phyloP scores from a whole-genome alignment of 2,113 vertebrate species.

The Helogale parvula region DNA sequence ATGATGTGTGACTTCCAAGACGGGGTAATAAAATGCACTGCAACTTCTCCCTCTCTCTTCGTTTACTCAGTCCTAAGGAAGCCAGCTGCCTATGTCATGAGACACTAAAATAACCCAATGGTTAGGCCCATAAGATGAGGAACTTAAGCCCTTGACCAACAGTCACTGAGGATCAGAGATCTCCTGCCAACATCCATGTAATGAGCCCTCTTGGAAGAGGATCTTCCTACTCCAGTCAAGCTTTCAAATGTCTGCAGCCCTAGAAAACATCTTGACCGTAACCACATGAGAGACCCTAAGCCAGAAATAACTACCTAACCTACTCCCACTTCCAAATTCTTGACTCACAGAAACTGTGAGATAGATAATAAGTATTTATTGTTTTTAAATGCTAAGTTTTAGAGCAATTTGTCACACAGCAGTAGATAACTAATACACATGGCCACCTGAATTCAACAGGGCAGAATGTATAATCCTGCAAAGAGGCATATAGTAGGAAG shows the following conservation, averaged over 20 bases:
- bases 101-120: not conserved
- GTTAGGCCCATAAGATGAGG: not conserved
- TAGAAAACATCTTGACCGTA: not conserved
- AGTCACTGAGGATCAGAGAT: not conserved
- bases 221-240: not conserved
- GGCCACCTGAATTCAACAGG: not conserved
- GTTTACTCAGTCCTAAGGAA: not conserved
- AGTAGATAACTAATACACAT: not conserved
- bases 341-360: not conserved
- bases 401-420: not conserved
- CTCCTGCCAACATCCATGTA: not conserved
- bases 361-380: not conserved
- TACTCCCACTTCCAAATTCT: not conserved
- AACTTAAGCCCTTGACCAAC: not conserved
- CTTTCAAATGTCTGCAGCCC: not conserved
- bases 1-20: not conserved
- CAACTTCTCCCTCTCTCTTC: not conserved
- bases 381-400: not conserved
- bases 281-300: not conserved
- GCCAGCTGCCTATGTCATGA: not conserved
- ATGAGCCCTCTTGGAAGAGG: not conserved
- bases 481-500: not conserved
- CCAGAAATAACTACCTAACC: not conserved
- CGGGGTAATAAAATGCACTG: not conserved
- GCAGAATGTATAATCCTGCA: not conserved